Base-by-base conservation (phyloP, 2,113 vertebrate species). In the Nanorana parkeri region DNA sequence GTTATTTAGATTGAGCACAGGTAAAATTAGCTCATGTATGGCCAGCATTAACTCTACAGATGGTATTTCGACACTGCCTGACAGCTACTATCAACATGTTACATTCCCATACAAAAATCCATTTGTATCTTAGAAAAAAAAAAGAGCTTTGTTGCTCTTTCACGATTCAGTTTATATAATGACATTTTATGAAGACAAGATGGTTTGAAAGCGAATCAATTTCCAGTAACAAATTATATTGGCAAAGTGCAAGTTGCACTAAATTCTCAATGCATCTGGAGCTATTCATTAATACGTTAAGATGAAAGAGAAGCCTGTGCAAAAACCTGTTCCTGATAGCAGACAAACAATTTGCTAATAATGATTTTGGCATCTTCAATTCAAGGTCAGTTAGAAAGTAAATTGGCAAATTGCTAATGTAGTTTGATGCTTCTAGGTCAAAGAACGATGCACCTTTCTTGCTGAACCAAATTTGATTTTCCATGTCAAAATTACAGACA, bases 181-280 rank as follows among this genome's bases (percentile, higher is more conserved):
- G 19, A 19, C 74, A 77, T 77, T 77, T 65, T 64, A 64, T 64
- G 74, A 23, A 77, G 51, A 65, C 21, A 67, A 7, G 17, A 29
- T 58, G 66, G 47, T 69, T 80, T 26, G 29, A 32, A 80, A 36
- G 26, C 55, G 26, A 58, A 41, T 81, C 58, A 47, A 64, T 13
- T 72, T 65, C 65, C 54, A 52, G 36, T 16, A 63, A 63, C 72
- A 72, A 71, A 72, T 24, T 36, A 80, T 24, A 41, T 63, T 64
- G 47, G 28, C 56, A 23, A 24, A 63, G 41, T 81, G 47, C n/a
- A 47, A 24, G 10, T 55, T 55, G 26, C 51, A 24, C n/a, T 73
- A 26, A 73, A 52, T 61, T 81, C 20, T 65, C 55, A 29, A 24
- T 81, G 68, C 68, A 68, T 63, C 72, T 63, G 56, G 68, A 73